Evolutionary conservation across 2,113 vertebrate species (phyloP).

Genomic region (Archocentrus centrarchus): DNA sequence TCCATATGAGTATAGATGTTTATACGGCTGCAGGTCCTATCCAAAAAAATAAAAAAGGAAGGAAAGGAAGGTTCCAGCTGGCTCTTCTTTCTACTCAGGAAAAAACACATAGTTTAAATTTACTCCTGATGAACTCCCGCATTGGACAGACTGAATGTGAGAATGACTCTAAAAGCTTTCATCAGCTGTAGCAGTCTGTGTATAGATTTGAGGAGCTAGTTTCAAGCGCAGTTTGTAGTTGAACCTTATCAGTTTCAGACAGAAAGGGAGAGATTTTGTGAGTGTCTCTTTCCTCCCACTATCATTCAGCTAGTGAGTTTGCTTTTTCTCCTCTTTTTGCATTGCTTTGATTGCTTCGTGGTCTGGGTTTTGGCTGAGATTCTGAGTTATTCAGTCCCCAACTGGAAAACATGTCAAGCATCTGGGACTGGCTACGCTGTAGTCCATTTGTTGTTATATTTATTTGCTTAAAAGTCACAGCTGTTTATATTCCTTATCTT

Average conservation of each 20-base stretch:
- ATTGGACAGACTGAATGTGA: constrained; percentile 13
- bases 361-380: constrained; percentile 64
- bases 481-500: constrained; percentile 58
- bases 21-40: constrained; percentile 37
- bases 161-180: constrained; percentile 35
- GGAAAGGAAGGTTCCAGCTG: constrained; percentile 52
- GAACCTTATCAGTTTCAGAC: constrained; percentile 34
- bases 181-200: not conserved
- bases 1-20: constrained; percentile 7
- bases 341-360: constrained; percentile 47
- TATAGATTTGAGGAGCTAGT: constrained; percentile 9
- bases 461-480: constrained; percentile 61
- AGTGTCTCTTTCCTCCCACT: constrained; percentile 41
- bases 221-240: constrained; percentile 17
- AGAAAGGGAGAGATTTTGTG: constrained; percentile 24
- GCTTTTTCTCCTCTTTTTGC: constrained; percentile 28
- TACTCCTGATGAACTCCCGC: constrained; percentile 50
- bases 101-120: constrained; percentile 40
- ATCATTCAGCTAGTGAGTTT: constrained; percentile 45
- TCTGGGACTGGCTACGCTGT: constrained; percentile 54
- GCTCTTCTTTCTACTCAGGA: constrained; percentile 25
- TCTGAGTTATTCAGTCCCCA: constrained; percentile 57
- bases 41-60: constrained; percentile 37
- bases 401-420: constrained; percentile 71
- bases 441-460: constrained; percentile 56